phyloP scores from a whole-genome alignment of 2,797 vertebrate species.

The Florisuga fusca region DNA sequence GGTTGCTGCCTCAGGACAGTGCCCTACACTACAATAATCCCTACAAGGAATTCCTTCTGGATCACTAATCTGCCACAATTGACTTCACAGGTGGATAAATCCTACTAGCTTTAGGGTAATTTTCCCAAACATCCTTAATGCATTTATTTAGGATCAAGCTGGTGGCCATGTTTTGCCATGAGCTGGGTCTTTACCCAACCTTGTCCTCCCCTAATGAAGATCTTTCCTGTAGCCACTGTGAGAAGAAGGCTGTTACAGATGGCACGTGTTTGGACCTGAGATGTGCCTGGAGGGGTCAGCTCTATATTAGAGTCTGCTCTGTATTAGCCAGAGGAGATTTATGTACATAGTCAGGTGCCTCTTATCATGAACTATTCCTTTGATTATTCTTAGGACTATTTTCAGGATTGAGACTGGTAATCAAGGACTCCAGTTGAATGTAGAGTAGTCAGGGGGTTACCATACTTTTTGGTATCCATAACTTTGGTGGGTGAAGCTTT shows the following conservation, averaged over 20 bases:
- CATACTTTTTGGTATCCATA: not conserved
- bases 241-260: not conserved
- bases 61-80: not conserved
- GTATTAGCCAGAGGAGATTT: not conserved
- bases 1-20: rapidly evolving
- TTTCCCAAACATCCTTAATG: not conserved
- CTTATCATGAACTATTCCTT: not conserved
- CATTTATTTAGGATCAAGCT: not conserved
- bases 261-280: rapidly evolving
- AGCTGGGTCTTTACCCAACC: not conserved
- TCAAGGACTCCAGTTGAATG: not conserved
- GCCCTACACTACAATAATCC: rapidly evolving
- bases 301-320: not conserved
- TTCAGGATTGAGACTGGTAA: not conserved
- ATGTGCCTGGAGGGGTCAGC: not conserved
- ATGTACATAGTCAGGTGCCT: not conserved
- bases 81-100: not conserved
- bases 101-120: not conserved
- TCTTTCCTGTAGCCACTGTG: not conserved
- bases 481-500: not conserved
- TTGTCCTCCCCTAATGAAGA: not conserved
- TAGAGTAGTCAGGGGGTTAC: not conserved
- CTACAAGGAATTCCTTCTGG: not conserved
- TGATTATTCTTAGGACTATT: not conserved
- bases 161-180: not conserved